phyloP scores from a whole-genome alignment of 2,113 vertebrate species.

The Chunga burmeisteri region DNA sequence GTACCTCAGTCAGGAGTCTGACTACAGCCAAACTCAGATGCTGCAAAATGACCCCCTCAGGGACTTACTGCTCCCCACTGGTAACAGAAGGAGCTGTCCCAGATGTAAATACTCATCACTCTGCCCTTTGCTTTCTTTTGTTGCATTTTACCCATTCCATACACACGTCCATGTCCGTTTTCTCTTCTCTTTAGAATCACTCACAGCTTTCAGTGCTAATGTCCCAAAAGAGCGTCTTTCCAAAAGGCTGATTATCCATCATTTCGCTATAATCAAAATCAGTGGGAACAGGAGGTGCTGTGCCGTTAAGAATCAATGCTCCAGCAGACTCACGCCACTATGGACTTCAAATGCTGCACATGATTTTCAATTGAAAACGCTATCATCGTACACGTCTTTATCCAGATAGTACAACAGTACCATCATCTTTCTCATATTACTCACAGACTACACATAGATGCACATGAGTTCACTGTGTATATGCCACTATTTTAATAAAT shows the following conservation, averaged over 20 bases:
- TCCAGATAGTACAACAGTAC: neutral
- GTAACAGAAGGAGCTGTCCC: neutral
- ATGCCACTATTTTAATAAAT: neutral
- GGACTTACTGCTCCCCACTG: neutral
- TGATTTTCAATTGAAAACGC: neutral
- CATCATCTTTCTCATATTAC: neutral
- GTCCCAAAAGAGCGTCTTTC: neutral
- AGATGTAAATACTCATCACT: neutral
- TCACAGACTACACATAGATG: neutral
- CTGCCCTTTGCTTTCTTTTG: neutral
- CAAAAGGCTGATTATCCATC: neutral
- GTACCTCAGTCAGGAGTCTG: neutral
- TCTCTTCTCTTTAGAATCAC: neutral
- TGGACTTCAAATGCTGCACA: neutral
- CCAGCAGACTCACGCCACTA: neutral
- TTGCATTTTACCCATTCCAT: neutral
- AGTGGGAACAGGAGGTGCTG: neutral
- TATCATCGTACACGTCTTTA: neutral
- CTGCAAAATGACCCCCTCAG: neutral
- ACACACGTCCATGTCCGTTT: neutral
- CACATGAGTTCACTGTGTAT: too few species aligned
- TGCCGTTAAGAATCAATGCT: neutral
- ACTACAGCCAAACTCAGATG: neutral
- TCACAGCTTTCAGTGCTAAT: neutral
- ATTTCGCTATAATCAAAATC: accelerated